A percentile compares a stretch with the other conserved stretches of the same genome.
phyloP scores from a whole-genome alignment of 2,888 invertebrate species.

The Ichneumoninae sp. region DNA sequence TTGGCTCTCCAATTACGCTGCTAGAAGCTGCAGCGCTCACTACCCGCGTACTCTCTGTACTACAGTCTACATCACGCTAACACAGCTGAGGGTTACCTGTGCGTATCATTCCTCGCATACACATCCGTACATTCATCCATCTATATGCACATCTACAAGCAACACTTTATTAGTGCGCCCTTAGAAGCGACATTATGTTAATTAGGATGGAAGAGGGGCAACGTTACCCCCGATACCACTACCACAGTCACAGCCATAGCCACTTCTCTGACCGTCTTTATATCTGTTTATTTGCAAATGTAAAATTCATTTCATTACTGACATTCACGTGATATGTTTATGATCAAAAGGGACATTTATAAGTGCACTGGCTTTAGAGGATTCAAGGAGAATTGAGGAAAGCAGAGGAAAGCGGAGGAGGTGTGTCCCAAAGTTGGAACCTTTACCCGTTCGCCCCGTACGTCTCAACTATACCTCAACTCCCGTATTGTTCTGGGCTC shows the following conservation, averaged over 20 bases:
- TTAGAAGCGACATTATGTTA: slow-evolving; percentile 72
- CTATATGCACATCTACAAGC: background rate
- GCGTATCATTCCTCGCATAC: slow-evolving; percentile 12
- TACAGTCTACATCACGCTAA: slow-evolving; percentile 6
- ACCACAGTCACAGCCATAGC: slow-evolving; percentile 11
- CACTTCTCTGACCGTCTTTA: background rate
- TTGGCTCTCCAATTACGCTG: slow-evolving; percentile 55
- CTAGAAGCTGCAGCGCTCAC: slow-evolving; percentile 28
- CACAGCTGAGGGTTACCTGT: slow-evolving; percentile 20
- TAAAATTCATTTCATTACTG: background rate
- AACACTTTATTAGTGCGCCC: slow-evolving; percentile 70
- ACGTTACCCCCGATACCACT: slow-evolving; percentile 61
- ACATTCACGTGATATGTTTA: background rate
- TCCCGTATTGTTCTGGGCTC: slow-evolving; percentile 43
- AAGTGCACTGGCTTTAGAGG: background rate
- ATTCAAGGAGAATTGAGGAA: background rate
- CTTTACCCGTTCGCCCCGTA: slow-evolving; percentile 41
- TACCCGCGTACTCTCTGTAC: slow-evolving; percentile 29
- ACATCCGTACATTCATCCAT: background rate
- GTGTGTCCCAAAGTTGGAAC: slow-evolving; percentile 57
- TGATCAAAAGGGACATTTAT: background rate
- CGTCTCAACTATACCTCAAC: slow-evolving; percentile 46
- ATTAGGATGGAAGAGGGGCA: slow-evolving; percentile 74
- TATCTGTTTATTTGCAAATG: background rate
- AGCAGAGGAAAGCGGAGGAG: slow-evolving; percentile 16